Conservation (phyloP, 2,113 vertebrate species). For the Gnathonemus longibarbis region DNA sequence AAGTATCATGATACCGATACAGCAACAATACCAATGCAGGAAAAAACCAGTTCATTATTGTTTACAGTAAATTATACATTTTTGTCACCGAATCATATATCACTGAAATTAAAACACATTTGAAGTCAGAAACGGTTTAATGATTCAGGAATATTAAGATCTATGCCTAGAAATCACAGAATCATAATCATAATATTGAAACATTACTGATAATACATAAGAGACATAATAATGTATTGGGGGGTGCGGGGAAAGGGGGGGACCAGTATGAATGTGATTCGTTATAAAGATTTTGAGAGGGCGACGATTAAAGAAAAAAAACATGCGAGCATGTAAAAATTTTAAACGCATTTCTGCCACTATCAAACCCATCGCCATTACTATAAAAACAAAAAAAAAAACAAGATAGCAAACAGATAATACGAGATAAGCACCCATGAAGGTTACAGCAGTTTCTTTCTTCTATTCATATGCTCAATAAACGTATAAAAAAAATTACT, state of each 20-base stretch:
- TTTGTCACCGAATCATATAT: background rate
- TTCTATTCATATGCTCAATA: background rate
- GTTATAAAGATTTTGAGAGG: background rate
- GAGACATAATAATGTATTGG: background rate
- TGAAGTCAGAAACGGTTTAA: background rate
- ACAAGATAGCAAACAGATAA: background rate
- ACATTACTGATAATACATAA: background rate
- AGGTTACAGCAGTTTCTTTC: background rate
- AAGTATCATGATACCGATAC: background rate
- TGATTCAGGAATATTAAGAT: background rate
- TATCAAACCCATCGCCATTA: background rate
- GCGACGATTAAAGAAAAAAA: background rate
- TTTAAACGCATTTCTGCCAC: background rate
- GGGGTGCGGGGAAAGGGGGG: background rate
- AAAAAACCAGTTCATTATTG: background rate
- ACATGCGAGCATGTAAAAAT: background rate
- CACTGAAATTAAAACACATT: background rate
- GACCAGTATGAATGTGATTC: background rate
- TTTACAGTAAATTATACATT: background rate
- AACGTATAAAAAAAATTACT: background rate
- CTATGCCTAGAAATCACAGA: background rate
- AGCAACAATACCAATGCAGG: background rate
- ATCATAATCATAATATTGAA: background rate
- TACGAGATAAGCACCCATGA: background rate
- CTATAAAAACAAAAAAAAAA: too few species aligned